Percentiles rank a stretch among this genome's conserved stretches.
phyloP scores from a whole-genome alignment of 2,113 vertebrate genomes.

The Clarias magur region DNA sequence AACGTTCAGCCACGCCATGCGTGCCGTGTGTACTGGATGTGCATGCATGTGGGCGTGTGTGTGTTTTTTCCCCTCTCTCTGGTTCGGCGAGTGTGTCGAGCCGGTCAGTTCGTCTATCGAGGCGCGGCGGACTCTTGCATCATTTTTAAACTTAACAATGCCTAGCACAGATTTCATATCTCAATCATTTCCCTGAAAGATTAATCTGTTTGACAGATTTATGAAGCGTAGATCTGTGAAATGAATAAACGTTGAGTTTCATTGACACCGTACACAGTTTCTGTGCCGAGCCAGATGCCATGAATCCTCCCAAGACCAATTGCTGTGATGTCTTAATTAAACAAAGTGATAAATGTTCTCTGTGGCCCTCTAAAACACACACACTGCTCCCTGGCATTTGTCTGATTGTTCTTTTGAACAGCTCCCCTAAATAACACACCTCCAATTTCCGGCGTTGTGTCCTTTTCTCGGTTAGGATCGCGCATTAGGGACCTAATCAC shows the following conservation, averaged over 20 bases:
- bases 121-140: no score
- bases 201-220: conserved; percentile 27
- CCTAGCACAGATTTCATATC: neutral
- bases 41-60: no score
- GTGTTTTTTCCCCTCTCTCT: no score
- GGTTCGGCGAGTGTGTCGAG: no score
- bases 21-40: no score
- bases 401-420: neutral
- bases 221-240: neutral
- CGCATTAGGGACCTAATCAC: neutral
- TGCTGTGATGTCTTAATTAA: conserved; percentile 40
- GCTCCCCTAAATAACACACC: neutral
- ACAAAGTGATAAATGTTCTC: conserved; percentile 26
- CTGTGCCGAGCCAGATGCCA: conserved; percentile 32
- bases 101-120: no score
- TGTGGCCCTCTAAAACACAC: conserved; percentile 18
- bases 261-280: neutral
- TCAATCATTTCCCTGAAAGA: neutral
- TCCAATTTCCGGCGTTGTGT: neutral
- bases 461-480: neutral
- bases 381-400: conserved; percentile 26
- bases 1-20: no score
- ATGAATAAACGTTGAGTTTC: neutral
- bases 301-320: conserved; percentile 42
- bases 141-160: neutral